Conservation (phyloP, 1,140 invertebrate species). For the fruit fly (Drosophila melanogaster) region DNA sequence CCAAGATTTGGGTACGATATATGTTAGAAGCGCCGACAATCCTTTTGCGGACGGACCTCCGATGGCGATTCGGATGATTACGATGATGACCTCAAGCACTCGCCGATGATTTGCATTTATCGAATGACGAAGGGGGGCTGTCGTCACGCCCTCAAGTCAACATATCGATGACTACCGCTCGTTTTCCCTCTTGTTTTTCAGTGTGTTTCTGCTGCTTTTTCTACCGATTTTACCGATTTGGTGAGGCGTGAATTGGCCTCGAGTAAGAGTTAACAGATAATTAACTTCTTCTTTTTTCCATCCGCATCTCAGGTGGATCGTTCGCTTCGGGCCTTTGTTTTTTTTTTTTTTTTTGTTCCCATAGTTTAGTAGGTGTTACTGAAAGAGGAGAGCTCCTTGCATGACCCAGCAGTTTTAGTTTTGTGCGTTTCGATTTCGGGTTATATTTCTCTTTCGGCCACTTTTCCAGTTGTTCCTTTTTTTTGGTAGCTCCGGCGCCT, state of each 20-base stretch:
- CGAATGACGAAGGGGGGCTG: background rate
- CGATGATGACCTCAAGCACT: conserved; percentile 33
- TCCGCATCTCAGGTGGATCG: conserved; percentile 24
- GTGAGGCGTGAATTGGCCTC: conserved; percentile 63
- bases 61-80: conserved; percentile 5
- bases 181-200: background rate
- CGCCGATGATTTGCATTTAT: conserved; percentile 54
- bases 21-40: background rate
- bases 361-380: conserved; percentile 78
- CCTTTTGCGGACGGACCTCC: conserved; percentile 9
- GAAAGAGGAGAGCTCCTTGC: conserved; percentile 54
- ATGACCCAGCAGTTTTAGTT: conserved; percentile 49
- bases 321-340: conserved; percentile 19
- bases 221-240: background rate
- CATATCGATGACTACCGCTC: conserved; percentile 50
- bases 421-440: conserved; percentile 58
- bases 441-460: conserved; percentile 11
- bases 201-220: background rate
- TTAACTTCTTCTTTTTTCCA: conserved; percentile 59
- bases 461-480: background rate
- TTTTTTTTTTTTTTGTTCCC: conserved; percentile 48
- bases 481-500: conserved; percentile 59
- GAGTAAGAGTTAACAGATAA: conserved; percentile 75
- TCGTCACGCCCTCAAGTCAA: conserved; percentile 28
- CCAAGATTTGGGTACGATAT: background rate